Evolutionary conservation across 2,888 invertebrate genomes (phyloP).

Genomic region (Neoitamus cyanurus): DNA sequence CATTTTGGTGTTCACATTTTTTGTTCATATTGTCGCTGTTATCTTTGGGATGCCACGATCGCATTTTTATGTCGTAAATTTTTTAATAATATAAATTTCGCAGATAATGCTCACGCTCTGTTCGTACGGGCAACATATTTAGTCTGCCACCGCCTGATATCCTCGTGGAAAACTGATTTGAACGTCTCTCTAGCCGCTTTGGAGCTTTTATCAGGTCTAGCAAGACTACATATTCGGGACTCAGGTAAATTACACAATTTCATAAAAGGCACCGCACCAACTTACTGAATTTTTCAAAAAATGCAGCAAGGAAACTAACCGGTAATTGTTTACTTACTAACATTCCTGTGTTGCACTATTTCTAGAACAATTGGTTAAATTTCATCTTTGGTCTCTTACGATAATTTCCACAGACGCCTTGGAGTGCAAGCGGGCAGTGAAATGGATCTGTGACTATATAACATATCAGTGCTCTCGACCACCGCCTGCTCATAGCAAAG

Average conservation of each 20-base stretch:
- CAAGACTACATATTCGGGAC: slow-evolving; percentile 87
- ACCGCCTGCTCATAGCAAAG: slow-evolving; percentile 92
- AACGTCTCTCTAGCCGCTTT: slow-evolving; percentile 94
- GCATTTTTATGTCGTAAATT: background rate
- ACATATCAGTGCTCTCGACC: slow-evolving; percentile 94
- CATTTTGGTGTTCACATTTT: background rate
- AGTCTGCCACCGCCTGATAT: slow-evolving; percentile 93
- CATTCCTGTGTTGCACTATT: slow-evolving; percentile 54
- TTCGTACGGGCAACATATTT: slow-evolving; percentile 93
- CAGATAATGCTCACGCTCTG: slow-evolving; percentile 87
- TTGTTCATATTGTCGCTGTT: slow-evolving; percentile 14
- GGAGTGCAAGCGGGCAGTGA: slow-evolving; percentile 92
- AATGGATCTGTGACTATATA: slow-evolving; percentile 98
- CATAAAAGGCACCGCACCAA: background rate
- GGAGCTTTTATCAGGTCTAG: slow-evolving; percentile 90
- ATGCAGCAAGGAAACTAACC: slow-evolving; percentile 70
- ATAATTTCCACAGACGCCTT: slow-evolving; percentile 77
- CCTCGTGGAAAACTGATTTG: slow-evolving; percentile 95
- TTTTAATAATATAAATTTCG: slow-evolving; percentile 48
- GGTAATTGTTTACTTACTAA: slow-evolving; percentile 62
- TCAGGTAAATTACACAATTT: slow-evolving; percentile 74
- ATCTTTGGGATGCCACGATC: slow-evolving; percentile 17
- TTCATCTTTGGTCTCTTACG: slow-evolving; percentile 61
- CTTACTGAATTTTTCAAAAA: slow-evolving; percentile 15
- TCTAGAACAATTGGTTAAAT: slow-evolving; percentile 65